Conservation (phyloP, 2,113 vertebrate species). For the Sylvicapra grimmia region DNA sequence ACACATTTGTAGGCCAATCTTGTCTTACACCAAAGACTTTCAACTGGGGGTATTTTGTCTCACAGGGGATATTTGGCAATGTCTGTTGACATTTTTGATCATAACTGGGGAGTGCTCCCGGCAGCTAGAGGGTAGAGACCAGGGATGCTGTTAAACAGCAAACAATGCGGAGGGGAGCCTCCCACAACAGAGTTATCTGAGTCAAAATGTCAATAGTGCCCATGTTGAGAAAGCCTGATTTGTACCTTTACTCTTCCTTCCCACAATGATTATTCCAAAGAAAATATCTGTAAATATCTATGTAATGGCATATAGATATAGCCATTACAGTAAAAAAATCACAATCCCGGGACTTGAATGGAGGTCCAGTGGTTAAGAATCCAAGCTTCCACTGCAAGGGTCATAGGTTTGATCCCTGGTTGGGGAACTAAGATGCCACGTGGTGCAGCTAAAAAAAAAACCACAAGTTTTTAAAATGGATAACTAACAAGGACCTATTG, state of each 20-base stretch:
- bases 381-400: neutral
- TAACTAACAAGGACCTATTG: neutral
- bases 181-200: neutral
- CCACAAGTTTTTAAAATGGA: neutral
- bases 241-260: neutral
- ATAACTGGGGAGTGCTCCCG: neutral
- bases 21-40: neutral
- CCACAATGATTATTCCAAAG: neutral
- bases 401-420: neutral
- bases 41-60: neutral
- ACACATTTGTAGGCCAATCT: neutral
- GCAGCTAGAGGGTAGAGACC: neutral
- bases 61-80: neutral
- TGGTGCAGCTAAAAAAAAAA: neutral
- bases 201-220: neutral
- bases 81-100: neutral
- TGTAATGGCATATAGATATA: neutral
- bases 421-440: neutral
- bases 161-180: neutral
- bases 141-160: neutral
- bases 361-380: neutral
- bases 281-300: neutral
- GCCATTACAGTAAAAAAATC: neutral
- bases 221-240: neutral
- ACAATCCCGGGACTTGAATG: neutral